These are phyloP conservation scores for Andricus curvator DNA, from an alignment of 2,888 invertebrate genomes.

Conservation along the genomic window DNA sequence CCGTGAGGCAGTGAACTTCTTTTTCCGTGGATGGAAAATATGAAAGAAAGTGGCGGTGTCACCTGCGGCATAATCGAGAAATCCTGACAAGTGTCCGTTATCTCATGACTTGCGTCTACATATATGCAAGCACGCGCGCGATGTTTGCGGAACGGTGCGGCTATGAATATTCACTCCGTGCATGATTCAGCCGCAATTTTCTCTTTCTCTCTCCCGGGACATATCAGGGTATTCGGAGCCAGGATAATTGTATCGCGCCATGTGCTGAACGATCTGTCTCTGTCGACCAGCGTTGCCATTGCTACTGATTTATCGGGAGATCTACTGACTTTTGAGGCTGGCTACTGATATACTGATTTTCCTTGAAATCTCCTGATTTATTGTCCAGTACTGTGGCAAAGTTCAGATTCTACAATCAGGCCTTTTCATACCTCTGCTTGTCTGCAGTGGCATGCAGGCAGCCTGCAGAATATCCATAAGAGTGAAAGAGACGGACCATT, in stretches of 20 bases:
- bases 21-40: background rate
- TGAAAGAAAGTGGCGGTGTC: background rate
- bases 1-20: too few species aligned
- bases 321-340: too few species aligned
- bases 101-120: constrained; percentile 1
- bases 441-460: too few species aligned
- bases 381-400: too few species aligned
- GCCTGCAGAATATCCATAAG: too few species aligned
- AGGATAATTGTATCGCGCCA: constrained; percentile 71
- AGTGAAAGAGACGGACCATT: too few species aligned
- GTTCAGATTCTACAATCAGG: too few species aligned
- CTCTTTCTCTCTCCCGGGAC: constrained; percentile 7
- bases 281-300: too few species aligned
- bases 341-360: too few species aligned
- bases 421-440: too few species aligned
- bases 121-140: background rate
- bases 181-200: constrained; percentile 13
- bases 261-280: constrained; percentile 71
- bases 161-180: constrained; percentile 25
- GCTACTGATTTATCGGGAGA: too few species aligned
- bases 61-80: background rate
- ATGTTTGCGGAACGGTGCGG: background rate
- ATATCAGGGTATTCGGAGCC: constrained; percentile 36
- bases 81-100: background rate
- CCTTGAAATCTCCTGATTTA: too few species aligned